Percentiles rank a stretch among this genome's conserved stretches.
Evolutionary conservation across 2,888 invertebrate genomes (phyloP).

Genomic region (Epistrophella euchroma): DNA sequence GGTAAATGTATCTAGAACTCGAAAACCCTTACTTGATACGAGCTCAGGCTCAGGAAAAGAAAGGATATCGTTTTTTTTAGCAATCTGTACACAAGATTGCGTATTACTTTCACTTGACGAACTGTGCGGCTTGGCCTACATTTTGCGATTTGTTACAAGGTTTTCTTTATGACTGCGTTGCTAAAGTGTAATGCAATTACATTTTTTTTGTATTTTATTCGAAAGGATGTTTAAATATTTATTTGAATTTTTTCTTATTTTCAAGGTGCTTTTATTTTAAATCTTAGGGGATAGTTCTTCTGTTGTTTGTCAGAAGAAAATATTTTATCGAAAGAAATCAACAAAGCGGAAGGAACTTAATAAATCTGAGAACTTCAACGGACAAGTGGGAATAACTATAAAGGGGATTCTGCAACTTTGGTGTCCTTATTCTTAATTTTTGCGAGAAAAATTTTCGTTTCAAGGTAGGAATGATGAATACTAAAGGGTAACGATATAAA

Average conservation of each 20-base stretch:
- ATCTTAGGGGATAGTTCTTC: constrained; percentile 39
- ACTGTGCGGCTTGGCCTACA: constrained; percentile 64
- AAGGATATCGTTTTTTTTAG: constrained; percentile 49
- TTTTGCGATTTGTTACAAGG: constrained; percentile 54
- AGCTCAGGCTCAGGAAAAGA: constrained; percentile 34
- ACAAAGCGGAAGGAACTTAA: constrained; percentile 20
- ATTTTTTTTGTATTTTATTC: constrained; percentile 5
- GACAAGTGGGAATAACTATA: constrained; percentile 25
- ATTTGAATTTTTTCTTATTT: constrained; percentile 6
- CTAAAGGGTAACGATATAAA: neutral
- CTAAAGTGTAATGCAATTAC: constrained; percentile 46
- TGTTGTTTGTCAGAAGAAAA: constrained; percentile 35
- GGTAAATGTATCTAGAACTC: constrained; percentile 55
- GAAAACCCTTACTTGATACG: constrained; percentile 40
- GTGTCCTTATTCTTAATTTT: neutral
- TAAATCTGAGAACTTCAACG: neutral
- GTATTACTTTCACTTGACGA: constrained; percentile 43
- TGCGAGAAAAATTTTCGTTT: no score
- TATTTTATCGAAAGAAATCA: constrained; percentile 29
- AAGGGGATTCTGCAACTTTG: neutral
- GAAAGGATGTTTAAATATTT: constrained; percentile 30
- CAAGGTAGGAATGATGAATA: neutral
- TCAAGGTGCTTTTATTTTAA: constrained; percentile 43
- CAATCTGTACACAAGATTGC: constrained; percentile 12
- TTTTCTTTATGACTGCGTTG: constrained; percentile 43